Base-by-base conservation (phyloP, 2,888 invertebrate species). In the Meteorus colon region DNA sequence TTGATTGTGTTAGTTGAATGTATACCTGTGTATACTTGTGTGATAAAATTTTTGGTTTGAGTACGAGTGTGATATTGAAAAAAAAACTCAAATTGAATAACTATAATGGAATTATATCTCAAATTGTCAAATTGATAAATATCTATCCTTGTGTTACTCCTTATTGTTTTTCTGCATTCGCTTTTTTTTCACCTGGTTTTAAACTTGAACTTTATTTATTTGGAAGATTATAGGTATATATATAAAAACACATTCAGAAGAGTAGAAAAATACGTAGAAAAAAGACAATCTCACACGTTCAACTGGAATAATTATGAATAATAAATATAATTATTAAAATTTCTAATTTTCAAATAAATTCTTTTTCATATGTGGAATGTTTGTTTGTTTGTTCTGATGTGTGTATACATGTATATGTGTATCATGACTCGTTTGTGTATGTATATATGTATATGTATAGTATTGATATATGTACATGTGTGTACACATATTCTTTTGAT, bases 181-280 rank as follows among this genome's bases (percentile, higher is more conserved):
- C 63, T 24, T 24, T 63, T 63, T 34, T 45, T 24, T 55, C 31
- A 48, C 70, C 37, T 24, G 65, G 65, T 74, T 37, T 60, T 37
- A 68, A 51, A 62, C 65, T 72, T 68, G 41, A 76, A 72, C 62
- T 70, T 67, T 68, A 8, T 62, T 71, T 37, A 41, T 29, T 75
- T 59, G 34, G 31, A 69, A 73, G 62, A 55, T 55, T 55, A 55
- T 55, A 19, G 55, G 55, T 55, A 55, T 55, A 59, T 51, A 55
- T 62, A 55, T 68, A 72, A 29, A 70, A 76, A 78, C 70, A 67
- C 41, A 75, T 70, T 70, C 77, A 77, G 78, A 79, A 78, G 79
- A 80, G 79, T 80, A 80, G 79, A 80, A 80, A 80, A 79, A 77
- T 77, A 78, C 80, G 79, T 80, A 80, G 79, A 80, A 80, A 80